Conservation (phyloP, 1,140 invertebrate species). For the Arctopsyche grandis region DNA sequence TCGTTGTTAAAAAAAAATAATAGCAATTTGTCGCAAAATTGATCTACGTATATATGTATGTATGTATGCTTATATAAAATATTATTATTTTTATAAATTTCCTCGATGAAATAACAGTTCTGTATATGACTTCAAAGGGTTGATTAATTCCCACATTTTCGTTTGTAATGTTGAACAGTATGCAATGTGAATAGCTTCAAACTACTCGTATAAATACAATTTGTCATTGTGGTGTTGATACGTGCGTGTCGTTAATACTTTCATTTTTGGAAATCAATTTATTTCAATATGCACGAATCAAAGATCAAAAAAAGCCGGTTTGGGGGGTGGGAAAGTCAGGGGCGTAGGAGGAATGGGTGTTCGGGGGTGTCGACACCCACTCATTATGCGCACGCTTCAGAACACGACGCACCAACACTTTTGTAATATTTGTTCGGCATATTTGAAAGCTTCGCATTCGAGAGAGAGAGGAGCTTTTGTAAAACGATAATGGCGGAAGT, state of each 20-base stretch:
- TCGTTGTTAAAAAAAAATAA: too few species aligned
- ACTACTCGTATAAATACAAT: too few species aligned
- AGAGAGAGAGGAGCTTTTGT: slow-evolving; percentile 5
- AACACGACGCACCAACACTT: slow-evolving; percentile 2
- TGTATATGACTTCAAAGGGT: too few species aligned
- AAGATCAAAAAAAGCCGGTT: slow-evolving; percentile 8
- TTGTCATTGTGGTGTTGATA: too few species aligned
- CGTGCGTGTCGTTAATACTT: background rate
- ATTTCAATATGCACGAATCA: slow-evolving; percentile 6
- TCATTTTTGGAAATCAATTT: slow-evolving; percentile 14
- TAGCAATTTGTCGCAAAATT: too few species aligned
- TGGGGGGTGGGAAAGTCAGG: background rate
- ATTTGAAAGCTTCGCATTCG: slow-evolving; percentile 9
- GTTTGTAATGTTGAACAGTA: too few species aligned
- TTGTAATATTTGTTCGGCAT: slow-evolving; percentile 14
- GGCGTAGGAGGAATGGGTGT: background rate
- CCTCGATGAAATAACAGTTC: too few species aligned
- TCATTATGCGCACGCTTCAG: slow-evolving; percentile 1
- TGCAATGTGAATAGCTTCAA: too few species aligned
- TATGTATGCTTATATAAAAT: too few species aligned
- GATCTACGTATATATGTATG: too few species aligned
- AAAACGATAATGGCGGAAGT: background rate
- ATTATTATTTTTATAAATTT: too few species aligned
- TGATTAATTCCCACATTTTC: too few species aligned
- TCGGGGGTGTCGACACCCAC: background rate